A percentile compares a stretch with the other conserved stretches of the same genome.
Conservation (phyloP, 2,888 invertebrate species). For the Aromia moschata region DNA sequence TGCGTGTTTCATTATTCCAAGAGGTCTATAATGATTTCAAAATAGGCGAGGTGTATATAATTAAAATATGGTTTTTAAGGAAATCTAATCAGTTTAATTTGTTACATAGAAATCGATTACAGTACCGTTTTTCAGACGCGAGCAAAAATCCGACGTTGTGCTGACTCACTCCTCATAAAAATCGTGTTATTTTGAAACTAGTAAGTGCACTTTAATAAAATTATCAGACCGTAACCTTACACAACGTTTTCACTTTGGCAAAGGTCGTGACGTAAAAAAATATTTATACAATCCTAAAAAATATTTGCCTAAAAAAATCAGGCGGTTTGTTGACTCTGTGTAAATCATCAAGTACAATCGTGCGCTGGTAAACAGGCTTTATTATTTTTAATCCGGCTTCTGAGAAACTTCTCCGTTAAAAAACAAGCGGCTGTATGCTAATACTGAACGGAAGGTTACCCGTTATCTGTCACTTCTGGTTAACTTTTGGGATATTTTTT, state of each 20-base stretch:
- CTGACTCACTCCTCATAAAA: conserved; percentile 6
- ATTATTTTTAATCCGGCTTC: conserved; percentile 21
- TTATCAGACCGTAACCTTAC: conserved; percentile 41
- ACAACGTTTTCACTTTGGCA: conserved; percentile 40
- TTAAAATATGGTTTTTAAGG: background rate
- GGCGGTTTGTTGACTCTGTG: conserved; percentile 25
- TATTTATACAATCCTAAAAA: conserved; percentile 29
- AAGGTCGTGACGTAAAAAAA: conserved; percentile 39
- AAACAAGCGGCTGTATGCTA: conserved; percentile 1
- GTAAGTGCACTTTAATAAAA: conserved; percentile 28
- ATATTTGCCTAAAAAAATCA: conserved; percentile 29
- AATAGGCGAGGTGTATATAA: background rate
- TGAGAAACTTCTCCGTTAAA: conserved; percentile 13
- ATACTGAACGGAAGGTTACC: conserved; percentile 6
- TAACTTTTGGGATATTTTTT: background rate
- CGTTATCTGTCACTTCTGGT: background rate
- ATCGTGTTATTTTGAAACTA: conserved; percentile 11
- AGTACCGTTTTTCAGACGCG: conserved; percentile 4
- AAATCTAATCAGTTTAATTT: conserved; percentile 9
- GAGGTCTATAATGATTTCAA: background rate
- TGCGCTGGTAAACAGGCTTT: conserved; percentile 24
- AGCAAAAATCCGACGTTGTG: background rate
- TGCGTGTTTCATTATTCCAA: no score
- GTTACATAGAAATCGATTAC: conserved; percentile 5
- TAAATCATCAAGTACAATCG: conserved; percentile 23